Evolutionary conservation across 1,140 invertebrate species (phyloP).

Genomic region (Pollicipes pollicipes): DNA sequence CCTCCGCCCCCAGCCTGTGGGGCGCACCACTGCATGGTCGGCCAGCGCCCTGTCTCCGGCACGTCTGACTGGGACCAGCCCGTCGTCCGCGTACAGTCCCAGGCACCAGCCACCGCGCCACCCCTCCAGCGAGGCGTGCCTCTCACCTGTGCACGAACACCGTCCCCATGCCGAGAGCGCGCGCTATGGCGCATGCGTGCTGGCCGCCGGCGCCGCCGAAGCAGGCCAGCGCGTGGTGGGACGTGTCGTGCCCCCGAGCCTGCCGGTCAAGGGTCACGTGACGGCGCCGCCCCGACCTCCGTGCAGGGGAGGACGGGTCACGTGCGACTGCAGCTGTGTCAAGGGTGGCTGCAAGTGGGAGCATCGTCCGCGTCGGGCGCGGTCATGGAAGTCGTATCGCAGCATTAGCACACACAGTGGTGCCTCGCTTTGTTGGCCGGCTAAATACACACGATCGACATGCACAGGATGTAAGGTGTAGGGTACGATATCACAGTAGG

Average conservation of each 20-base stretch:
- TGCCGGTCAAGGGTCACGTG: too few relatives aligned
- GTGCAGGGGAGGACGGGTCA: background rate
- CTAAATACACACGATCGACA: too few relatives aligned
- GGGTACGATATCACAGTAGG: too few relatives aligned
- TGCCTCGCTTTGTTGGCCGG: background rate
- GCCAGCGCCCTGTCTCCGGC: too few relatives aligned
- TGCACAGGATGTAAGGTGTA: too few relatives aligned
- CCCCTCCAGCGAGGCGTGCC: background rate
- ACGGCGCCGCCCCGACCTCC: too few relatives aligned
- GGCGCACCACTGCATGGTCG: too few relatives aligned
- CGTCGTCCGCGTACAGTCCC: too few relatives aligned
- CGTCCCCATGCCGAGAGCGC: slow-evolving; percentile 63
- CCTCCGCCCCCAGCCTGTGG: background rate
- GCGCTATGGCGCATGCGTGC: slow-evolving; percentile 92
- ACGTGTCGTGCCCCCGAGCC: slow-evolving; percentile 88
- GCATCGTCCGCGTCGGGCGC: background rate
- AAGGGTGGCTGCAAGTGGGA: slow-evolving; percentile 26
- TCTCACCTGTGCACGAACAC: slow-evolving; percentile 66
- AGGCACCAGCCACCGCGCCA: too few relatives aligned
- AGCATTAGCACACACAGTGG: background rate
- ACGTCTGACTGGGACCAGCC: too few relatives aligned
- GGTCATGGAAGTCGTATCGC: background rate
- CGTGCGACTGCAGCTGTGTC: slow-evolving; percentile 26
- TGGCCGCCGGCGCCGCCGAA: slow-evolving; percentile 98
- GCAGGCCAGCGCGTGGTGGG: slow-evolving; percentile 77